These are phyloP conservation scores for Calyptomena viridis DNA, from an alignment of 2,113 vertebrate genomes.

Conservation along the genomic window DNA sequence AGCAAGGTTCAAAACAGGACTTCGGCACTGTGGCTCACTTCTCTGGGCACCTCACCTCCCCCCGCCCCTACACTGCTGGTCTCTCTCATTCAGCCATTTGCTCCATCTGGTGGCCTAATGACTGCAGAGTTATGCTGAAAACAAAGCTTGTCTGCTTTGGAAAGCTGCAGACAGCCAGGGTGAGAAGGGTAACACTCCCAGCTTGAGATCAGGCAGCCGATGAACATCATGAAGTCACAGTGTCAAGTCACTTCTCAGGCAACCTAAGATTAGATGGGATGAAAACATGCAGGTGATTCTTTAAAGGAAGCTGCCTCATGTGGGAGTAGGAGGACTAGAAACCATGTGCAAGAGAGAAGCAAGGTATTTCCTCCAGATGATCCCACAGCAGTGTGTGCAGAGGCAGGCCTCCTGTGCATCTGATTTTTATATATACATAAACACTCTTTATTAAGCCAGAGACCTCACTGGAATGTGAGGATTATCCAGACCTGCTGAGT, in stretches of 20 bases:
- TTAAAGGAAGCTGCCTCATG: neutral
- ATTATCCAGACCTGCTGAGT: neutral
- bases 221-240: neutral
- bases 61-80: neutral
- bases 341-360: neutral
- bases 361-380: neutral
- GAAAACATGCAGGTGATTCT: neutral
- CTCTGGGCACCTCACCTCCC: neutral
- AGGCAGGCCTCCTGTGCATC: neutral
- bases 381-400: neutral
- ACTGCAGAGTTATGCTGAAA: neutral
- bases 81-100: slow-evolving; percentile 36
- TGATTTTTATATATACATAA: neutral
- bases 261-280: neutral
- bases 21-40: neutral
- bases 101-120: slow-evolving; percentile 60
- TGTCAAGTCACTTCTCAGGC: neutral
- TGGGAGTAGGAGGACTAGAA: neutral
- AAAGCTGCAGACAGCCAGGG: rapidly evolving
- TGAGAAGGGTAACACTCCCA: neutral
- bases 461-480: neutral
- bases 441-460: neutral
- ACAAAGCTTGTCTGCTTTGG: neutral
- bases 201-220: neutral
- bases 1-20: neutral